Percentiles rank a stretch among this genome's conserved stretches.
Conservation (phyloP, 2,888 invertebrate species). For the Lepas anatifera region DNA sequence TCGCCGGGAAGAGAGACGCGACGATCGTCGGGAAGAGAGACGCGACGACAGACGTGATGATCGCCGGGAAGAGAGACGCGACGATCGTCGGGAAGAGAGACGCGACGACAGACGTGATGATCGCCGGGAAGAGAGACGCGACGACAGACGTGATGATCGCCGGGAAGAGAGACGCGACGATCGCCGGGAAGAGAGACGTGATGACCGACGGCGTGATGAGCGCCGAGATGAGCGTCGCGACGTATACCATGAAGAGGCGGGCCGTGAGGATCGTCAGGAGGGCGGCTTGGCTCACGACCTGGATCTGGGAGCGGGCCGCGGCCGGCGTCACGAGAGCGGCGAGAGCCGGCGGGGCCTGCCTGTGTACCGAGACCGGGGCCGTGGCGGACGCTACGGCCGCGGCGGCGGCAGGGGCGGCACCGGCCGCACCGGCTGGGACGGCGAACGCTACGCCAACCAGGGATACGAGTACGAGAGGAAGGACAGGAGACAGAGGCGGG, state of each 20-base stretch:
- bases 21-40: too few species aligned
- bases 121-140: too few species aligned
- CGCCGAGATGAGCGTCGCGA: too few species aligned
- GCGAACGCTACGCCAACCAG: not conserved
- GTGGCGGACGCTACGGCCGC: conserved; percentile 2
- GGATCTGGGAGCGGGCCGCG: not conserved
- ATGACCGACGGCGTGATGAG: too few species aligned
- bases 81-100: too few species aligned
- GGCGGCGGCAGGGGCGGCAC: conserved; percentile 9
- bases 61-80: too few species aligned
- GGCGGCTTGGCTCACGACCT: not conserved
- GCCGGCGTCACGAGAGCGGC: not conserved
- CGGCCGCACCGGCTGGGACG: not conserved
- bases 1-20: too few species aligned
- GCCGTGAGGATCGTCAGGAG: not conserved
- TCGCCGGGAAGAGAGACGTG: too few species aligned
- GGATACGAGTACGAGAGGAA: not conserved
- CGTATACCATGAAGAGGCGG: not conserved
- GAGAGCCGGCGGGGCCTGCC: not conserved
- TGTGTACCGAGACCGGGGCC: not conserved
- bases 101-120: too few species aligned
- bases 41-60: too few species aligned
- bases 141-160: too few species aligned
- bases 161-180: too few species aligned
- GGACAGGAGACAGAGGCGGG: not conserved